Conservation (phyloP, 2,113 vertebrate species). For the Ciconia boyciana region DNA sequence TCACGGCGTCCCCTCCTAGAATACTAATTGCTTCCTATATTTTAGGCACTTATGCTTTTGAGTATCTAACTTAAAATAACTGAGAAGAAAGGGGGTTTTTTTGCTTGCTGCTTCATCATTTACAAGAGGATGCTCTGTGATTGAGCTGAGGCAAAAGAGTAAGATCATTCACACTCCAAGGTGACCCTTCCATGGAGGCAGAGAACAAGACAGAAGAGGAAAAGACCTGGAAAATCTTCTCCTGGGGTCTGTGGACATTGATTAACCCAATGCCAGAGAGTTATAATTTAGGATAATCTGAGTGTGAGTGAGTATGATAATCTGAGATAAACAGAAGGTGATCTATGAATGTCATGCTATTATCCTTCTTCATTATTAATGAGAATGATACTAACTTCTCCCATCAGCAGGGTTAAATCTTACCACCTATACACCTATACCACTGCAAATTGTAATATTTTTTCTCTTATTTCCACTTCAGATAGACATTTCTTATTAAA, state of each 20-base stretch:
- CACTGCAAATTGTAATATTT: not conserved
- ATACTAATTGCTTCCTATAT: not conserved
- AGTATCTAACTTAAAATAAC: not conserved
- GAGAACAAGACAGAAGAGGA: not conserved
- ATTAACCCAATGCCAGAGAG: slow-evolving; percentile 4
- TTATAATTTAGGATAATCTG: not conserved
- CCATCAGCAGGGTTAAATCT: not conserved
- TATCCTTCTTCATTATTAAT: not conserved
- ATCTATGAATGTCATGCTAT: not conserved
- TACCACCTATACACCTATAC: not conserved
- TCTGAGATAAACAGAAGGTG: not conserved
- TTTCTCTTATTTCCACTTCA: not conserved
- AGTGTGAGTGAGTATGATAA: not conserved
- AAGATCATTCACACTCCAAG: not conserved
- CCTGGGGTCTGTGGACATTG: not conserved
- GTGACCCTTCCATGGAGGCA: not conserved
- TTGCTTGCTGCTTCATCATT: not conserved
- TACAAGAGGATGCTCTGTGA: not conserved
- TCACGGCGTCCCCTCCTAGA: not conserved
- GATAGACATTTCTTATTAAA: not conserved
- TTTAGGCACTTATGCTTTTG: not conserved
- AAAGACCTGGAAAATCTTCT: not conserved
- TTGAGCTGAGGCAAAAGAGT: not conserved
- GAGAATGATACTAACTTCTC: not conserved
- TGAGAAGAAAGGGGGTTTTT: not conserved